Base-by-base conservation (phyloP, 2,888 invertebrate genomes). In the Drosophila kokeensis region DNA sequence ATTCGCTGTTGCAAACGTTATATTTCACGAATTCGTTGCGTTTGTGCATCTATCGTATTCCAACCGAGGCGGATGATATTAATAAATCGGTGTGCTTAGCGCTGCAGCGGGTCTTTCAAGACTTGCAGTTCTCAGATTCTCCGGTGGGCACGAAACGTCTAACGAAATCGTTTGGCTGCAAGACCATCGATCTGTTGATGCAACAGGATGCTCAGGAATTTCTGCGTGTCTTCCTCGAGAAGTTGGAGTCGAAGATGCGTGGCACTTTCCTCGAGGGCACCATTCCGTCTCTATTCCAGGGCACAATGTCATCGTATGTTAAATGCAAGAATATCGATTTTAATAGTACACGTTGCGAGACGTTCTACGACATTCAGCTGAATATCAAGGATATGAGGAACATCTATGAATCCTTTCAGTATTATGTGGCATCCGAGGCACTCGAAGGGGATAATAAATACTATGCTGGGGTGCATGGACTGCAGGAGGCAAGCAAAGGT, bases 161-260 rank as follows among this genome's bases (percentile, higher is more conserved):
- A 68, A 99, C 99, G 18, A 98, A 99, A 94, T 99, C 99, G 82
- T 99, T 99, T 93, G 99, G 99, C 40, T 99, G 99, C 99, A 99
- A 99, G 93, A 99, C 99, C 0, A 94, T 99, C 18, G 99, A 99
- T 93, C 99, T 99, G 2, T 99, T 99, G 93, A 99, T 99, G 98
- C 99, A 99, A 93, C 99, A 99, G 93, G 99, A 97, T 93, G 97
- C 97, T 13, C 97, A 96, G 94, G 98, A 97, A 94, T 98, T 97
- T 93, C 94, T 97, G 79, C 95, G 97, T 92, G 97, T 97, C 88
- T 94, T 99, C 29, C 94, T 99, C 89, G 99, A 99, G 93, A 99
- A 99, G 93, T 94, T 99, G 92, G 99, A 99, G 93, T 99, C 97
- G 90, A 99, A 99, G 94, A 99, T 99, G 99, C 99, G 99, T 93